Conservation (phyloP, 1,140 invertebrate genomes). For the Aphelenchoides avenae region DNA sequence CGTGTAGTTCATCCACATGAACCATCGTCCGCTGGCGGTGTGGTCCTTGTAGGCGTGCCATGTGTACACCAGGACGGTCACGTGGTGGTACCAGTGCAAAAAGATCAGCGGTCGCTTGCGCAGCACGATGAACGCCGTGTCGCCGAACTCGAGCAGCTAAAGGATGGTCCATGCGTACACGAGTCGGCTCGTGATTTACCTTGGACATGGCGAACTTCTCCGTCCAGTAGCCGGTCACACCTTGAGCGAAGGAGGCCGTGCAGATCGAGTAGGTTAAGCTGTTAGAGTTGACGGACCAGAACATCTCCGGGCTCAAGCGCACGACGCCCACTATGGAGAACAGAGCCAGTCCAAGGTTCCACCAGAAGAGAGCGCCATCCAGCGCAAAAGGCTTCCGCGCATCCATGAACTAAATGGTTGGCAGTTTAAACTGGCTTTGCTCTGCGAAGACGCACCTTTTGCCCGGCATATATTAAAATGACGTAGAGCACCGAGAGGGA, state of each 20-base stretch:
- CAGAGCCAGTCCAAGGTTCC: conserved; percentile 82
- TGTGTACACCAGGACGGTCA: conserved; percentile 83
- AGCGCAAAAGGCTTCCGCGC: conserved; percentile 50
- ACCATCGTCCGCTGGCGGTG: conserved; percentile 91
- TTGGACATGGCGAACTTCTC: conserved; percentile 59
- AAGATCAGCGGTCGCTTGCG: conserved; percentile 58
- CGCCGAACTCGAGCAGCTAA: conserved; percentile 69
- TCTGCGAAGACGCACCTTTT: conserved; percentile 72
- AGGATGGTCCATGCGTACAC: conserved; percentile 86
- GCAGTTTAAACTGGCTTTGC: conserved; percentile 73
- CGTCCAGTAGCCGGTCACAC: conserved; percentile 88
- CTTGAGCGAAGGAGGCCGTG: conserved; percentile 70
- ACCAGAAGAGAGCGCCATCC: conserved; percentile 82
- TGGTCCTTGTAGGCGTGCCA: conserved; percentile 97
- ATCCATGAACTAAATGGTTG: conserved; percentile 73
- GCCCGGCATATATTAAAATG: conserved; percentile 83
- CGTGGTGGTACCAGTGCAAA: conserved; percentile 51
- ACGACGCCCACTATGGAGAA: conserved; percentile 76
- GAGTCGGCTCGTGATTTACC: conserved; percentile 29
- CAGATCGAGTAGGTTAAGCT: conserved; percentile 57
- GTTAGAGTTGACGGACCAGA: conserved; percentile 46
- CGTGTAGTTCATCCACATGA: conserved; percentile 97
- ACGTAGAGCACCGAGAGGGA: conserved; percentile 73
- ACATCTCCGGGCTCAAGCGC: conserved; percentile 58
- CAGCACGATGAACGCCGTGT: conserved; percentile 56